phyloP scores from a whole-genome alignment of 2,113 vertebrate genomes.

The Ivindomyrus marchei region DNA sequence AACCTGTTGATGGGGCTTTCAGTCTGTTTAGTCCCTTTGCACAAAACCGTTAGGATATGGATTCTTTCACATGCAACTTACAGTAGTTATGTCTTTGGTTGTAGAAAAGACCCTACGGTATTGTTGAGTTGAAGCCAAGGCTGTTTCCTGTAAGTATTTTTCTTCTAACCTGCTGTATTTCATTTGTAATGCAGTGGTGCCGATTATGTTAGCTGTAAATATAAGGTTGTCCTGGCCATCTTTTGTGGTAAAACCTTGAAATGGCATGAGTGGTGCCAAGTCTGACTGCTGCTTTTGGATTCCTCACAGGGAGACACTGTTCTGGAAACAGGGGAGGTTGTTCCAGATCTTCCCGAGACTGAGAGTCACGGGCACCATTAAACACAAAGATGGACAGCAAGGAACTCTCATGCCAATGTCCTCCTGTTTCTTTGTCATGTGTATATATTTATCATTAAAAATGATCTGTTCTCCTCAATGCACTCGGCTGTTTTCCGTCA shows the following conservation, averaged over 20 bases:
- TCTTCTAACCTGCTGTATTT: not conserved
- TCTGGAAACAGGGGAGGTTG: constrained; percentile 75
- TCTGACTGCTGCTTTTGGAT: constrained; percentile 22
- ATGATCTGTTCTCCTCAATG: not conserved
- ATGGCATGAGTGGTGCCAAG: not conserved
- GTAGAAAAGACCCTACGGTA: constrained; percentile 65
- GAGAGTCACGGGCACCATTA: constrained; percentile 66
- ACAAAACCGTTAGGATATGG: not conserved
- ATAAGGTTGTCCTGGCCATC: not conserved
- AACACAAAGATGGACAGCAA: constrained; percentile 42
- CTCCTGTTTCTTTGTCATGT: constrained; percentile 32
- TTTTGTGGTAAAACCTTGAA: not conserved
- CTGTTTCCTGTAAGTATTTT: constrained; percentile 77
- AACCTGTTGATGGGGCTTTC: not conserved
- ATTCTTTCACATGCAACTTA: not conserved
- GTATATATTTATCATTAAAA: constrained; percentile 27
- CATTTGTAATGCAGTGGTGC: not conserved
- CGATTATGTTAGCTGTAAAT: not conserved
- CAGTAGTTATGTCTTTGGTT: constrained; percentile 31
- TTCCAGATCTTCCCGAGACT: constrained; percentile 64
- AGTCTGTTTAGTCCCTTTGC: not conserved
- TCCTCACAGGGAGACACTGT: constrained; percentile 72
- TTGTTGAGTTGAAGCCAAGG: constrained; percentile 60
- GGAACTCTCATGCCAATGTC: constrained; percentile 24
- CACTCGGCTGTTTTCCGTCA: not conserved